Percentiles rank a stretch among this genome's conserved stretches.
Conservation (phyloP, 2,888 invertebrate species). For the Dryadula phaetusa region DNA sequence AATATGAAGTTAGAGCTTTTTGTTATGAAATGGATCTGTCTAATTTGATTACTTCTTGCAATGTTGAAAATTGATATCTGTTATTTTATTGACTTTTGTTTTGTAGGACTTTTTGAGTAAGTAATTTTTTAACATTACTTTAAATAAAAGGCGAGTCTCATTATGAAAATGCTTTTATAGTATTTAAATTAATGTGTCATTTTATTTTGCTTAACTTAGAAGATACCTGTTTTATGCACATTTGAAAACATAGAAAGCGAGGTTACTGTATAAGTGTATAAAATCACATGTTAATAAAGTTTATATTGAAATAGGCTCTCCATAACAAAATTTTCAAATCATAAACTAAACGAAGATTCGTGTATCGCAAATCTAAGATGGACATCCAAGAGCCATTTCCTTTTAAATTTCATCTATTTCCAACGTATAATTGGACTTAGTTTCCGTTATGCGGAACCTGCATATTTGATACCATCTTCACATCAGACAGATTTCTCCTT, state of each 20-base stretch:
- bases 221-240: too few relatives aligned
- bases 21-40: conserved; percentile 2
- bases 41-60: conserved; percentile 5
- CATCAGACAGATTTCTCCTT: conserved; percentile 34
- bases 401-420: conserved; percentile 52
- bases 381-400: conserved; percentile 44
- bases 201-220: too few relatives aligned
- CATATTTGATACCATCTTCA: conserved; percentile 48
- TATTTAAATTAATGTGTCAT: too few relatives aligned
- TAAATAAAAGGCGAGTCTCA: too few relatives aligned
- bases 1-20: conserved; percentile 24
- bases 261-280: too few relatives aligned
- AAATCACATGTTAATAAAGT: too few relatives aligned
- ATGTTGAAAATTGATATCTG: background rate
- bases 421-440: conserved; percentile 60
- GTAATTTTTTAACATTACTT: background rate
- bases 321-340: conserved; percentile 6
- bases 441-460: conserved; percentile 54
- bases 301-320: background rate
- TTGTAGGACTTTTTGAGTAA: background rate
- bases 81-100: background rate
- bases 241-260: too few relatives aligned
- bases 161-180: too few relatives aligned
- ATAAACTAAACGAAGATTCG: conserved; percentile 34
- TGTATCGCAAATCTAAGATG: conserved; percentile 47